Conservation (phyloP, 2,797 vertebrate species). For the Pachyuromys duprasi region DNA sequence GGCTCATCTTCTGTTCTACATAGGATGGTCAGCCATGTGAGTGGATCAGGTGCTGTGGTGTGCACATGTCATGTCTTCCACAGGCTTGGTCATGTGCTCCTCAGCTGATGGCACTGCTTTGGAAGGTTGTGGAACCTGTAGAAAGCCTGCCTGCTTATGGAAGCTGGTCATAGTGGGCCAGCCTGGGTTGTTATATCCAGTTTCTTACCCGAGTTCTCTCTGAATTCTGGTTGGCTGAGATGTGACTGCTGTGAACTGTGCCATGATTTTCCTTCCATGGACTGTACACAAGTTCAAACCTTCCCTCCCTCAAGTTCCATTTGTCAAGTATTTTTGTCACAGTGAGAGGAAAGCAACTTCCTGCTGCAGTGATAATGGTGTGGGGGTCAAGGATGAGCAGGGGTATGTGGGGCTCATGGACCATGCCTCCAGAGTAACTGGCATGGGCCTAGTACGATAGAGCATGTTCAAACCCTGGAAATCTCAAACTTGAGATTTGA, state of each 20-base stretch:
- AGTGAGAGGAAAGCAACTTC: not conserved
- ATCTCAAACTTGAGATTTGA: too few relatives aligned
- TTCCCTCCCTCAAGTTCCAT: not conserved
- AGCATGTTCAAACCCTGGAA: too few relatives aligned
- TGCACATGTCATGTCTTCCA: not conserved
- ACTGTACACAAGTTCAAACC: not conserved
- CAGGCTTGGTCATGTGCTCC: not conserved
- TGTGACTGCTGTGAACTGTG: not conserved
- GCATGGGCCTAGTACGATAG: too few relatives aligned
- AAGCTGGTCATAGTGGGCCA: not conserved
- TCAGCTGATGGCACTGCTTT: not conserved
- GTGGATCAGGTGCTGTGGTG: not conserved
- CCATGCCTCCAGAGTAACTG: too few relatives aligned
- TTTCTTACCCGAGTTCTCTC: not conserved
- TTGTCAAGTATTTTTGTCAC: not conserved
- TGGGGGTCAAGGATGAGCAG: not conserved
- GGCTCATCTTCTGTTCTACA: not conserved
- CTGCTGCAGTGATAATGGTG: not conserved
- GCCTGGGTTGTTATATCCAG: too few relatives aligned
- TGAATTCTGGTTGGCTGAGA: not conserved
- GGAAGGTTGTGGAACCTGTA: not conserved
- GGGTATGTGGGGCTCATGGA: not conserved
- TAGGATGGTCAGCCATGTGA: not conserved
- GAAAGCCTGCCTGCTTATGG: not conserved
- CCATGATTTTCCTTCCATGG: not conserved